Base-by-base conservation (phyloP, 92 coral and sea anemone species). In the Siderastrea radians region DNA sequence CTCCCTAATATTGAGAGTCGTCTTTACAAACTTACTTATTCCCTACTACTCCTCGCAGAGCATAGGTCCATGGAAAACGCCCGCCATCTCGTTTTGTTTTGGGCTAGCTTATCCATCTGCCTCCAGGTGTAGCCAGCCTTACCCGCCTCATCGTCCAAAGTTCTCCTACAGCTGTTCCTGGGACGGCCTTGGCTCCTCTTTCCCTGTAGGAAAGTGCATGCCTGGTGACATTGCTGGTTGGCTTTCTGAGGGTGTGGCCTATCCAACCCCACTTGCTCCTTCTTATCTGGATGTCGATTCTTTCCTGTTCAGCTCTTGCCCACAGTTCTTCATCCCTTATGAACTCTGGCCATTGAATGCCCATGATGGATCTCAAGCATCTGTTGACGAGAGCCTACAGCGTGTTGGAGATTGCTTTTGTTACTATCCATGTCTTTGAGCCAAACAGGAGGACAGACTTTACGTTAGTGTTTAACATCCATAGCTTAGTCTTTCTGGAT, bases 201-300 rank as follows among this genome's bases (percentile, higher is more conserved):
- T 11, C 79, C 15, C 79, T 50, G 49, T 52, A 14, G 2, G 79
- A 49, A 5, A 74, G 47, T 74, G 79, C 79, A n/a, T 50, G 62
- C 2, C 63, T 74, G 62, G 60, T 15, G 45, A 74, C 78, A 50
- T 74, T 51, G 45, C 78, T 50, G 78, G 12, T 74, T 5, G 62
- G 59, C 5, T 74, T 71, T 54, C 84, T 79, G 43, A 43, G 73
- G 53, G 72, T 67, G 72, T 62, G 53, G 26, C 53, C 72, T 7
- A 79, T 79, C 72, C 84, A 60, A 14, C 57, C 58, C 72, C 84
- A 59, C 84, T 49, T 59, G 38, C 72, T 16, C 57, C 70, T 61
- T 59, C 52, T 78, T 59, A 78, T 59, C 84, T 60, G 84, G 10
- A 51, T 79, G 61, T 38, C 14, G 58, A 50, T 50, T 4, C 38